These are phyloP conservation scores for Paramuricea clavata DNA, from an alignment of 92 coral and sea anemone genomes.

Conservation along the genomic window DNA sequence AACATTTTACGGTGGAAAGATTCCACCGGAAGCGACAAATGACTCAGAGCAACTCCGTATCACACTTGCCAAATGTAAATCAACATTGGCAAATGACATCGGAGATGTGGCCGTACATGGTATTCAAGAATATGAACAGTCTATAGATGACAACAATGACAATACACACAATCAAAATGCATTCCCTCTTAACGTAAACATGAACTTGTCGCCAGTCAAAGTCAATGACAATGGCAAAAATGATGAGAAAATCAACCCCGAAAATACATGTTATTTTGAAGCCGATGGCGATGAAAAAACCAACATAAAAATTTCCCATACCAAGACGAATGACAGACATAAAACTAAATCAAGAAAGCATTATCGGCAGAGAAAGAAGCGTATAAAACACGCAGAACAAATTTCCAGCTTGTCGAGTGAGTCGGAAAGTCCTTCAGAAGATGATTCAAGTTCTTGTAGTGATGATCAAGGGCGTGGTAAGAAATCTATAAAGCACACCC, in stretches of 20 bases:
- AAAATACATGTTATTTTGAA: neutral
- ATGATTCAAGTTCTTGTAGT: neutral
- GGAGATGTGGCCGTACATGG: conserved; percentile 20
- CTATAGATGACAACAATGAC: neutral
- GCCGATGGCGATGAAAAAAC: neutral
- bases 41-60: conserved; percentile 9
- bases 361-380: neutral
- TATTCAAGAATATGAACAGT: conserved; percentile 5
- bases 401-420: neutral
- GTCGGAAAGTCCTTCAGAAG: neutral
- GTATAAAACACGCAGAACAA: neutral
- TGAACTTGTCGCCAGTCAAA: conserved; percentile 5
- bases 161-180: neutral
- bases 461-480: neutral
- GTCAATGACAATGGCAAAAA: neutral
- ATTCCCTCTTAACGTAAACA: neutral
- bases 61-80: neutral
- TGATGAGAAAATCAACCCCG: neutral
- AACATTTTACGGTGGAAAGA: neutral
- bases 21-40: conserved; percentile 5
- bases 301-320: neutral
- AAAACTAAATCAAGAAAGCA: neutral
- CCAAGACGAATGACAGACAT: neutral
- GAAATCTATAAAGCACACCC: neutral
- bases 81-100: neutral